Evolutionary conservation across 2,113 vertebrate species (phyloP), one percentile per base, ranked within the genome.

Genomic region (Agelaius phoeniceus): DNA sequence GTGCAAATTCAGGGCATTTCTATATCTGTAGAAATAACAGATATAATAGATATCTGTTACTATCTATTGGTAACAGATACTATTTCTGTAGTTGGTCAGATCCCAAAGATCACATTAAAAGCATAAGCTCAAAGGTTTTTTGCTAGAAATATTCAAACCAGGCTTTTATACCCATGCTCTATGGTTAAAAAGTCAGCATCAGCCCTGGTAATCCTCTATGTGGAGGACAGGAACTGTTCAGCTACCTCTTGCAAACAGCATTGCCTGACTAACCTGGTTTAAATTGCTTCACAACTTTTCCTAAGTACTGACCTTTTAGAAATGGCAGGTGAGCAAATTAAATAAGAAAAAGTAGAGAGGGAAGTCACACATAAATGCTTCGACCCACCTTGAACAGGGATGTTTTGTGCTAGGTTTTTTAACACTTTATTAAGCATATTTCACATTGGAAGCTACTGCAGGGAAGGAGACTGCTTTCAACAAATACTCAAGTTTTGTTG

Each of bases 311-410:
- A 75, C 22, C 27, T 82, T 78, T 63, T 10, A 89, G 27, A 93
- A 93, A 82, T 48, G 26, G 39, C n/a, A 87, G 7, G 30, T 52
- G n/a, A 83, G 66, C 33, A 77, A 91, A 74, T 57, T 15, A 94
- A 94, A 30, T 79, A 82, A 78, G 81, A 97, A 90, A 74, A 2
- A 79, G 49, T 35, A 90, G 79, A 90, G 73, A 52, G 91, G 80
- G 75, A 89, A 91, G 77, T 55, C 43, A 65, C 41, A 69, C 6
- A 68, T 74, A 87, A 87, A 93, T 80, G 65, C 68, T 51, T 8
- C 23, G 13, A 79, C 31, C 44, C 31, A 49, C 43, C 55, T 62
- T 43, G 43, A 90, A 66, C 4, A 71, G 9, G 13, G 51, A 46
- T 44, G 13, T 23, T 76, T 28, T 31, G 44, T 7, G 14, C 16